Conservation (phyloP, 1,140 invertebrate genomes). For the Drosophila melanica region DNA sequence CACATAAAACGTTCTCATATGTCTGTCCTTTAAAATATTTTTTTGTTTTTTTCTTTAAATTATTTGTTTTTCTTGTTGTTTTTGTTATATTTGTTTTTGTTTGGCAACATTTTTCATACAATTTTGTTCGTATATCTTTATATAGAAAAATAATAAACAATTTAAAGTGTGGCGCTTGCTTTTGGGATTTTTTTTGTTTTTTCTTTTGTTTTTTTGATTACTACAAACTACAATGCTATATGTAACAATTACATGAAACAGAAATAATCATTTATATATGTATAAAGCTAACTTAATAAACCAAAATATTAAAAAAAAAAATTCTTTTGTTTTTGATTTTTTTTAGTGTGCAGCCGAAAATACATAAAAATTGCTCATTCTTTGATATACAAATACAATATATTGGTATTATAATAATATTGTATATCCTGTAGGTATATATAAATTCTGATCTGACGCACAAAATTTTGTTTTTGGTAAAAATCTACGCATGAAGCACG, state of each 20-base stretch:
- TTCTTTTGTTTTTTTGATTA: no score
- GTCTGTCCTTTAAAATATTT: constrained; percentile 1
- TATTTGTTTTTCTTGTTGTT: background rate
- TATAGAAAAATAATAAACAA: constrained; percentile 56
- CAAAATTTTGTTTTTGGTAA: constrained; percentile 76
- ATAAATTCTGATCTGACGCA: constrained; percentile 64
- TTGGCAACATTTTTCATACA: constrained; percentile 32
- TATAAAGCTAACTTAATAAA: constrained; percentile 59
- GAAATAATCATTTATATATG: constrained; percentile 45
- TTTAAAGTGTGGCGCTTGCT: constrained; percentile 33
- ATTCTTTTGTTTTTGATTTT: constrained; percentile 23
- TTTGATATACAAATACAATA: constrained; percentile 79
- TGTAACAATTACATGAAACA: constrained; percentile 59
- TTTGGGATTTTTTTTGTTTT: constrained; percentile 43
- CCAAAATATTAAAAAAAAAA: constrained; percentile 31
- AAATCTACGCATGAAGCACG: constrained; percentile 80
- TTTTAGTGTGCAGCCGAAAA: constrained; percentile 52
- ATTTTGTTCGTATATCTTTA: constrained; percentile 14
- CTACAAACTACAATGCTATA: constrained; percentile 66
- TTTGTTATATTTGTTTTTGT: constrained; percentile 30
- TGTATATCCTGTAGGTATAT: constrained; percentile 58
- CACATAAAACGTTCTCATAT: constrained; percentile 13
- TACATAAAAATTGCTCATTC: constrained; percentile 73
- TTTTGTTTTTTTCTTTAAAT: background rate
- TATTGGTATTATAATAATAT: constrained; percentile 53